These are phyloP conservation scores for Anastrepha obliqua DNA, from an alignment of 1,140 invertebrate species.

Conservation along the genomic window DNA sequence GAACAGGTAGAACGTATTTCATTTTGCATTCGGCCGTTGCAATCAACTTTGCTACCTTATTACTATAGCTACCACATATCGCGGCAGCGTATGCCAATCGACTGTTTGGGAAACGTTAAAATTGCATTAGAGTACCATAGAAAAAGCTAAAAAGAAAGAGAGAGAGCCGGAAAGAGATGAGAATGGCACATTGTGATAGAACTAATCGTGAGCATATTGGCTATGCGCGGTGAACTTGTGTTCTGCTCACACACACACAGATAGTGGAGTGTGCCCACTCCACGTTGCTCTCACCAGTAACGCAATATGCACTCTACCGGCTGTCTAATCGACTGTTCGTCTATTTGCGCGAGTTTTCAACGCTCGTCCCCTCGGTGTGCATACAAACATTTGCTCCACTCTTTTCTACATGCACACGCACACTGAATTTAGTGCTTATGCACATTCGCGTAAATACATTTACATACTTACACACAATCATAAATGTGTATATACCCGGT, in stretches of 20 bases:
- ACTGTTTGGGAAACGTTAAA: not conserved
- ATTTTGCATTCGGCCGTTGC: not conserved
- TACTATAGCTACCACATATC: not conserved
- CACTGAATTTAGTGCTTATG: not conserved
- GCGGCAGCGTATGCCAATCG: not conserved
- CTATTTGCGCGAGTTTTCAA: slow-evolving; percentile 1
- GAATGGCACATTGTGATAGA: slow-evolving; percentile 10
- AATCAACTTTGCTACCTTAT: not conserved
- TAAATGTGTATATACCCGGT: slow-evolving; percentile 6
- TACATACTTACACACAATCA: not conserved
- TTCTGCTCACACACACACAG: not conserved
- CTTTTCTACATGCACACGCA: not conserved
- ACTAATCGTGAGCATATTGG: not conserved
- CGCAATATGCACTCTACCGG: slow-evolving; percentile 23
- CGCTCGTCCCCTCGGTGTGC: not conserved
- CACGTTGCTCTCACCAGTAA: slow-evolving; percentile 6
- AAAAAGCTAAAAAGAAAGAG: not conserved
- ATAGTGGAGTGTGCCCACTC: not conserved
- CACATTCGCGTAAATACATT: not conserved
- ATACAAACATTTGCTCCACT: slow-evolving; percentile 11
- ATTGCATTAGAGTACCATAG: slow-evolving; percentile 2
- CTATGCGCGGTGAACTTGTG: slow-evolving; percentile 17
- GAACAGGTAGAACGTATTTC: not conserved
- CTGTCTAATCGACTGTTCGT: slow-evolving; percentile 27
- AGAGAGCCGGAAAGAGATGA: not conserved